phyloP scores from a whole-genome alignment of 2,797 vertebrate species.

The Salarias fasciatus region DNA sequence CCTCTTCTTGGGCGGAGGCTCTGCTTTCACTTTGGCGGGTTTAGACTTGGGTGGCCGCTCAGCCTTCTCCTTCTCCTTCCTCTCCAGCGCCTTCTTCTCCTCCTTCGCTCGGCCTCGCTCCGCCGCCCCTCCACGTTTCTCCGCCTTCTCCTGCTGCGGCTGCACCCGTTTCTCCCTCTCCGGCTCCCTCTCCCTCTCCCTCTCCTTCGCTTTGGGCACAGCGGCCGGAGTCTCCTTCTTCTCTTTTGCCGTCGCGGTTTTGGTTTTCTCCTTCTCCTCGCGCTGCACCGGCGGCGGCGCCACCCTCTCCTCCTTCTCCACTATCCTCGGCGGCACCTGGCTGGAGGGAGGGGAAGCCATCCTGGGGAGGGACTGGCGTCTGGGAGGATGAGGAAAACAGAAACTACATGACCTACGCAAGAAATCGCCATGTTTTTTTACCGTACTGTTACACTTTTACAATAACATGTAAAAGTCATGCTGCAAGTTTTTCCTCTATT shows the following conservation, averaged over 20 bases:
- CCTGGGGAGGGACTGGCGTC: conserved; percentile 87
- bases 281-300: conserved; percentile 61
- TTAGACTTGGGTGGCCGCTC: conserved; percentile 75
- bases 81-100: conserved; percentile 70
- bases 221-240: conserved; percentile 60
- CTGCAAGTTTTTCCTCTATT: no score
- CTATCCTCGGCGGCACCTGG: conserved; percentile 52
- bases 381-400: conserved; percentile 40
- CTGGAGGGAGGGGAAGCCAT: conserved; percentile 78
- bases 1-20: conserved; percentile 87
- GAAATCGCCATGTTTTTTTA: background rate
- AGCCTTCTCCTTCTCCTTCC: conserved; percentile 68
- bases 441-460: background rate
- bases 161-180: conserved; percentile 71
- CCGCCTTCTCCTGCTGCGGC: conserved; percentile 63
- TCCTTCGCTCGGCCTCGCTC: conserved; percentile 71
- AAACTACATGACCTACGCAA: no score
- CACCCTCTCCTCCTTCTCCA: conserved; percentile 72
- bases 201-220: conserved; percentile 62
- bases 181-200: conserved; percentile 59
- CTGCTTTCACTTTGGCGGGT: conserved; percentile 84
- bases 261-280: conserved; percentile 69
- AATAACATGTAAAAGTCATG: no score
- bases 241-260: conserved; percentile 67
- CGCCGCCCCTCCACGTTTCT: conserved; percentile 57